Evolutionary conservation across 92 coral and sea anemone species (phyloP).

Genomic region (Zoanthus solanderi): DNA sequence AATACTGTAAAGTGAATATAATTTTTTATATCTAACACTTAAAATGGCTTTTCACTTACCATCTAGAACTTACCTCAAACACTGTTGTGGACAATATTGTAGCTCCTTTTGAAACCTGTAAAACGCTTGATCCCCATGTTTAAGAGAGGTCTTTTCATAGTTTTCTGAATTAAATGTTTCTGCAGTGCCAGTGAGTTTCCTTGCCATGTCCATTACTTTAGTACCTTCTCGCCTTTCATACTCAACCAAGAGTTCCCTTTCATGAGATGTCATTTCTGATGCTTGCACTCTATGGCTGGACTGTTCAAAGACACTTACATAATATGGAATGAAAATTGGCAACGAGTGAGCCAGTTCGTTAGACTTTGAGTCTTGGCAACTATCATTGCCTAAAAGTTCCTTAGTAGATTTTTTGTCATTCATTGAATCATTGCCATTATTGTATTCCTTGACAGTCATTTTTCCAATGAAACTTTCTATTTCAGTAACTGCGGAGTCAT

Average conservation of each 20-base stretch:
- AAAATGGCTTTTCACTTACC: neutral
- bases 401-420: neutral
- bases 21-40: too few relatives aligned
- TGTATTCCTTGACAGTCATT: conserved; percentile 49
- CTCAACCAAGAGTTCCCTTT: conserved; percentile 67
- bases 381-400: neutral
- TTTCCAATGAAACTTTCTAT: conserved; percentile 66
- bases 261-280: conserved; percentile 64
- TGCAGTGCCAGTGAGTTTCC: neutral
- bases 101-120: conserved; percentile 83
- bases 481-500: conserved; percentile 44
- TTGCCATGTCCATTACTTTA: conserved; percentile 53
- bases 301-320: conserved; percentile 80
- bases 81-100: conserved; percentile 80
- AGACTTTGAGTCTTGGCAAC: neutral
- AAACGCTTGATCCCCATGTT: conserved; percentile 87
- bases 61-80: conserved; percentile 71
- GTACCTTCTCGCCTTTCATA: conserved; percentile 80
- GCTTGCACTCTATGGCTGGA: neutral
- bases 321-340: conserved; percentile 68
- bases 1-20: too few relatives aligned
- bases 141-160: conserved; percentile 76
- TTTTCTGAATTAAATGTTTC: conserved; percentile 60
- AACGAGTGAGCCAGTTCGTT: neutral
- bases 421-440: neutral